phyloP scores from a whole-genome alignment of 1,140 invertebrate species.

The Drosophila ficusphila region DNA sequence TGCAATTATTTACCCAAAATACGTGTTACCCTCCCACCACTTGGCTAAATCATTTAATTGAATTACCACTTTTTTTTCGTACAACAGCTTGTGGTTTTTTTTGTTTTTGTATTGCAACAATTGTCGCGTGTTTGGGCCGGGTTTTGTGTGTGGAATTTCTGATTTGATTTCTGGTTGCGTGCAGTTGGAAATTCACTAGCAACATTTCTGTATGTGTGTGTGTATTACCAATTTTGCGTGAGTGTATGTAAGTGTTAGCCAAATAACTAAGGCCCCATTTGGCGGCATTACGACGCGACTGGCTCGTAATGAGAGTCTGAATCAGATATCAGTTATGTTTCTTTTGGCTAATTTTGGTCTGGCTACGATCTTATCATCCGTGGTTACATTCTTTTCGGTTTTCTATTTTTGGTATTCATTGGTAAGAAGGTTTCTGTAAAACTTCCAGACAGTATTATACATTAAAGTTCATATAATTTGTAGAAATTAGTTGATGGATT shows the following conservation, averaged over 20 bases:
- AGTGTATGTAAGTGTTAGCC: conserved; percentile 9
- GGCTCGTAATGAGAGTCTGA: conserved; percentile 46
- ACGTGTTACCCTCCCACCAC: background rate
- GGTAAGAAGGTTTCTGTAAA: background rate
- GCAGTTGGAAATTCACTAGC: conserved; percentile 32
- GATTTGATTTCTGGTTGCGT: conserved; percentile 56
- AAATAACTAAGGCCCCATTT: conserved; percentile 12
- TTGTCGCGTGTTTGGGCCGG: conserved; percentile 56
- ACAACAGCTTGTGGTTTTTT: no score
- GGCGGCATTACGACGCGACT: conserved; percentile 43
- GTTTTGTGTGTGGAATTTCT: conserved; percentile 55
- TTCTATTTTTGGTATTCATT: background rate
- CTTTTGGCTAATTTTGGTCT: conserved; percentile 16
- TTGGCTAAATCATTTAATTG: conserved; percentile 31
- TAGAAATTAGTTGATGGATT: no score
- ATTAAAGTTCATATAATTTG: background rate
- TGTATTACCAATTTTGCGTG: background rate
- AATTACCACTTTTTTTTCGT: conserved; percentile 55
- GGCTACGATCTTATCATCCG: conserved; percentile 13
- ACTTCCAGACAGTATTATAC: background rate
- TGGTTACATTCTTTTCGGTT: conserved; percentile 3
- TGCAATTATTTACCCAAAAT: conserved; percentile 17
- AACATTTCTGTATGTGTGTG: conserved; percentile 25
- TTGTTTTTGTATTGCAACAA: conserved; percentile 40
- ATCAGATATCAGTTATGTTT: conserved; percentile 34